A percentile compares a stretch with the other conserved stretches of the same genome.
These are phyloP conservation scores for Holocentrus rufus DNA, from an alignment of 2,797 vertebrate genomes.

Conservation along the genomic window DNA sequence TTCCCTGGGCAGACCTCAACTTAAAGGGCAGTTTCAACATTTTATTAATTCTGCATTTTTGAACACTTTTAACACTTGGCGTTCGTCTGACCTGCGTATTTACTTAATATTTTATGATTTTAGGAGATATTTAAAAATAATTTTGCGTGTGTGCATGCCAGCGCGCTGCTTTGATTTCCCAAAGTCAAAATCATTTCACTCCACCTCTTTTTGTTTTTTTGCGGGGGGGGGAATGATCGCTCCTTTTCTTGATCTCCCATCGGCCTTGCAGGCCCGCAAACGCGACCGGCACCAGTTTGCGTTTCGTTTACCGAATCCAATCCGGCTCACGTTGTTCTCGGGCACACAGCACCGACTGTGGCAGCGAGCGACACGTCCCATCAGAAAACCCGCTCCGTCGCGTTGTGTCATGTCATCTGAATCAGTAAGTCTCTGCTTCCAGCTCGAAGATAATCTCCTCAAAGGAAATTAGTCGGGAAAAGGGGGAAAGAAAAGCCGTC, in stretches of 20 bases:
- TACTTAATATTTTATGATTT: background rate
- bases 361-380: conserved; percentile 25
- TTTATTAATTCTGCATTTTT: conserved; percentile 25
- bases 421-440: conserved; percentile 51
- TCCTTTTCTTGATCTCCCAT: background rate
- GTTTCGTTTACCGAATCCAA: conserved; percentile 46
- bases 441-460: conserved; percentile 70
- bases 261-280: conserved; percentile 25
- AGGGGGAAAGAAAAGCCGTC: conserved; percentile 70
- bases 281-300: conserved; percentile 22
- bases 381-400: conserved; percentile 34
- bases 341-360: conserved; percentile 3
- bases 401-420: conserved; percentile 53
- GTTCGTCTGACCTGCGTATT: conserved; percentile 8
- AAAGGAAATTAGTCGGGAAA: conserved; percentile 73
- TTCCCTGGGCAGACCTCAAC: conserved; percentile 18
- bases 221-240: background rate
- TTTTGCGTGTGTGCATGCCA: background rate
- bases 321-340: conserved; percentile 15
- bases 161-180: background rate
- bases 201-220: background rate
- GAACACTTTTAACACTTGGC: background rate
- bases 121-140: background rate
- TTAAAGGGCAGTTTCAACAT: conserved; percentile 44
- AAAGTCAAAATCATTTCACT: conserved; percentile 22